Base-by-base conservation (phyloP, 2,888 invertebrate genomes). In the Polymixis lichenea region DNA sequence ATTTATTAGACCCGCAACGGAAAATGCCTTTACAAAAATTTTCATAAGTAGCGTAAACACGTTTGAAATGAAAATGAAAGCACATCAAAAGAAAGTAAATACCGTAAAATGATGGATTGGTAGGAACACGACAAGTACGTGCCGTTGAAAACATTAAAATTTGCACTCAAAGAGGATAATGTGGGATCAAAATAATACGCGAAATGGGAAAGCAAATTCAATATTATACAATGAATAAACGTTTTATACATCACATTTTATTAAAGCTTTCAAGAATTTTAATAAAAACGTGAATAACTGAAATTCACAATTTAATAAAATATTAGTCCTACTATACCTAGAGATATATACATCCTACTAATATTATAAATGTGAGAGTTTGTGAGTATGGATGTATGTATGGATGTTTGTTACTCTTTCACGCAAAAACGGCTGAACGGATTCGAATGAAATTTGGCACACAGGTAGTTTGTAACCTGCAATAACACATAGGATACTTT, bases 61-160 rank as follows among this genome's bases (percentile, higher is more conserved):
- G 25, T 70, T 22, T 43, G 46, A 75, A 81, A 81, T 81, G n/a
- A 80, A 80, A 80, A 53, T 49, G 55, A 58, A 71, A 81, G 77
- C 61, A 75, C 32, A 81, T 67, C 53, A 83, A 83, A 83, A 61
- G 62, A 66, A 66, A 69, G 67, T 72, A 86, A 86, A 84, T 72
- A 69, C 75, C 61, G 60, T 79, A 15, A 68, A 86, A 80, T 84
- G 65, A 84, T 84, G 71, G 60, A 71, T 70, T 72, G 62, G 58
- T 68, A 71, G 60, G 73, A 82, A 83, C 61, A 75, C 38, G 64
- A 61, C 68, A 73, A 76, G 80, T 61, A 74, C 84, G 86, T 86
- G 86, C 76, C 71, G 76, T 79, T 71, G 84, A 86, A 86, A 84
- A 76, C 69, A 84, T 84, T 84, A 86, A 69, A 84, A 79, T 79